These are phyloP conservation scores for Cyprinus carpio DNA, from an alignment of 2,113 vertebrate species.

Conservation along the genomic window DNA sequence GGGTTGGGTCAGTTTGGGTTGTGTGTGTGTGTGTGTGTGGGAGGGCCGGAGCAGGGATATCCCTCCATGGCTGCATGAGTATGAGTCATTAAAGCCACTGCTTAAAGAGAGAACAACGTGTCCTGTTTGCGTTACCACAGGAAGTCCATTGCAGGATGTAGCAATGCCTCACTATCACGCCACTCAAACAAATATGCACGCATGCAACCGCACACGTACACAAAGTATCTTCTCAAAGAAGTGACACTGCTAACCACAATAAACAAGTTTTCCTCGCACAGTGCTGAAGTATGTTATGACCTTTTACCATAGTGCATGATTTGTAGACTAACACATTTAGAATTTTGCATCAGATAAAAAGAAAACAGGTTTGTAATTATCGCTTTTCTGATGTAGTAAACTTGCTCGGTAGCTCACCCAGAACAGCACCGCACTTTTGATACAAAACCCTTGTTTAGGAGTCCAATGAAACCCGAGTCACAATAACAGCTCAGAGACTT, in stretches of 20 bases:
- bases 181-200: conserved; percentile 16
- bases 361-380: background rate
- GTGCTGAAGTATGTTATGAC: too few species aligned
- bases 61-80: conserved; percentile 67
- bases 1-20: conserved; percentile 26
- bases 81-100: conserved; percentile 56
- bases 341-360: background rate
- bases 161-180: conserved; percentile 55
- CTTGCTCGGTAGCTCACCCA: background rate
- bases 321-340: background rate
- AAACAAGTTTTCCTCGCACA: background rate
- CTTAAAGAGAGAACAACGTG: conserved; percentile 64
- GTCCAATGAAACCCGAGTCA: background rate
- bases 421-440: background rate
- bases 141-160: conserved; percentile 65
- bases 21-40: conserved; percentile 23
- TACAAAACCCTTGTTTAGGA: background rate
- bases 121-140: conserved; percentile 70
- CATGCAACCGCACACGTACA: conserved; percentile 44
- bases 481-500: background rate
- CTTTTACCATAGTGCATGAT: too few species aligned
- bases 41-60: conserved; percentile 68
- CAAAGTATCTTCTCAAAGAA: background rate
- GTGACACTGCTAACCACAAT: background rate
- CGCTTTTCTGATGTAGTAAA: background rate